Conservation (phyloP, 2,888 invertebrate species). For the Nephrotoma appendiculata region DNA sequence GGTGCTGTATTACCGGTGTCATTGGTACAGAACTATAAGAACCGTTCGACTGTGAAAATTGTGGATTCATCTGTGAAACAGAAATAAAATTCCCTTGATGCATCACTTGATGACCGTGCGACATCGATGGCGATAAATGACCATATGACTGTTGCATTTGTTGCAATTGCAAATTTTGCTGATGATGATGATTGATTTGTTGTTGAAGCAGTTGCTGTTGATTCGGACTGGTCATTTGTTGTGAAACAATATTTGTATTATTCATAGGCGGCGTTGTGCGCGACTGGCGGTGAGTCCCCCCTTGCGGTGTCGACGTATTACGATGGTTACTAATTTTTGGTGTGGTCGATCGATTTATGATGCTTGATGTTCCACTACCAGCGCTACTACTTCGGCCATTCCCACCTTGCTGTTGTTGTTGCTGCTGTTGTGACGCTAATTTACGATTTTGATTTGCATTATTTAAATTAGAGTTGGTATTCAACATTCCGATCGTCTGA, state of each 20-base stretch:
- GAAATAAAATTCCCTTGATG: slow-evolving; percentile 38
- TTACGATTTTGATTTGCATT: slow-evolving; percentile 27
- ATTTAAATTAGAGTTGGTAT: background rate
- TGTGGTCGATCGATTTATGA: slow-evolving; percentile 26
- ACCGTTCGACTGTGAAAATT: slow-evolving; percentile 39
- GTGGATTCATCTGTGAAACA: slow-evolving; percentile 37
- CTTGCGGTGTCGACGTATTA: slow-evolving; percentile 14
- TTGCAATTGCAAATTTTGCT: slow-evolving; percentile 21
- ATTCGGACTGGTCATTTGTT: slow-evolving; percentile 21
- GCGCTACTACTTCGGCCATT: slow-evolving; percentile 11
- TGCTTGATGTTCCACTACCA: slow-evolving; percentile 17
- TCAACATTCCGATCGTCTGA: slow-evolving; percentile 3
- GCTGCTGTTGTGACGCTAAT: slow-evolving; percentile 11
- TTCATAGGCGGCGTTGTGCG: slow-evolving; percentile 31
- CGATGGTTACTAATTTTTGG: slow-evolving; percentile 25
- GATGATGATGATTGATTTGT: slow-evolving; percentile 19
- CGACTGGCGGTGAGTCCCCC: slow-evolving; percentile 25
- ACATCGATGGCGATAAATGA: slow-evolving; percentile 17
- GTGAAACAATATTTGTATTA: slow-evolving; percentile 17
- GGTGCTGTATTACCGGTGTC: slow-evolving; percentile 50
- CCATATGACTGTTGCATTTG: slow-evolving; percentile 26
- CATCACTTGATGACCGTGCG: slow-evolving; percentile 26
- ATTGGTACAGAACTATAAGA: slow-evolving; percentile 51
- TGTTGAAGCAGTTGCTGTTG: slow-evolving; percentile 20
- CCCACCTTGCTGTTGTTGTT: slow-evolving; percentile 8